phyloP scores from a whole-genome alignment of 2,888 invertebrate genomes.

The Onthophagus sagittarius region DNA sequence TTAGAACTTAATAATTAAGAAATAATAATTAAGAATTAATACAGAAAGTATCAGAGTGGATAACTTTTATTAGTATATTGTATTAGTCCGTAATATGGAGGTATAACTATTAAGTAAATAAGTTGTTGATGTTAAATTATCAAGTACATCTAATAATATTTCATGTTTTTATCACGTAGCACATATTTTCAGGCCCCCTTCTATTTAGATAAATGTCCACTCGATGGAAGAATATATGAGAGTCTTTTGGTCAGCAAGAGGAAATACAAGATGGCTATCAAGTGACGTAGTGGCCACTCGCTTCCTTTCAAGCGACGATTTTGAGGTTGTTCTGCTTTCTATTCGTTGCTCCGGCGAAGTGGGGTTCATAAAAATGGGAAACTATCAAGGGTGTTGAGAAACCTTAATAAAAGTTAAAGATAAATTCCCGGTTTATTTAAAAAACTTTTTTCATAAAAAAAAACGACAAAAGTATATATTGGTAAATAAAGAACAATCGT shows the following conservation, averaged over 20 bases:
- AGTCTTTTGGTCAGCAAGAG: conserved; percentile 47
- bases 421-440: not conserved
- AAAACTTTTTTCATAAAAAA: not conserved
- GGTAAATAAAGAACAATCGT: not conserved
- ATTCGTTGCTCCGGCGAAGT: not conserved
- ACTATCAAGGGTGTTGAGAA: not conserved
- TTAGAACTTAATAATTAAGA: no score
- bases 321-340: not conserved
- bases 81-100: no score
- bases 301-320: conserved; percentile 40
- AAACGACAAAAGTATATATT: not conserved
- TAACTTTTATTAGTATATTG: no score
- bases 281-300: conserved; percentile 43
- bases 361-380: not conserved
- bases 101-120: no score
- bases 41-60: no score
- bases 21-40: no score
- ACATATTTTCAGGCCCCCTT: conserved; percentile 37
- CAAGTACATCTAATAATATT: not conserved
- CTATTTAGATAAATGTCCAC: conserved; percentile 44
- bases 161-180: conserved; percentile 37
- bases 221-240: conserved; percentile 41
- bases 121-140: no score
- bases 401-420: not conserved
- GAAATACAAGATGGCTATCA: conserved; percentile 50